Conservation (phyloP, 2,888 invertebrate genomes). For the Boloria euphrosyne region DNA sequence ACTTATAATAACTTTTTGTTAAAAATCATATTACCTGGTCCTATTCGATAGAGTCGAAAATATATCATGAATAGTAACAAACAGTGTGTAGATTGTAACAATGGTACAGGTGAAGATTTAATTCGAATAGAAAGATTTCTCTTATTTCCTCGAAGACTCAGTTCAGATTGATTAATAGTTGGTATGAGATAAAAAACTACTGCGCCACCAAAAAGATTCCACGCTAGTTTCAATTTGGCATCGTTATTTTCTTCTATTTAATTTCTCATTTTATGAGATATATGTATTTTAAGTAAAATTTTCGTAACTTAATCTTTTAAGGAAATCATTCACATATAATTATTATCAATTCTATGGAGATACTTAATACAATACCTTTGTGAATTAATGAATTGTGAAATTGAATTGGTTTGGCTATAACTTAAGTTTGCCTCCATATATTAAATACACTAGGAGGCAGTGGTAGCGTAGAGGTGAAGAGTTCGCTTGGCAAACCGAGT, state of each 20-base stretch:
- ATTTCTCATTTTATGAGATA: not conserved
- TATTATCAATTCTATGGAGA: too few relatives aligned
- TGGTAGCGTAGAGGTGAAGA: too few relatives aligned
- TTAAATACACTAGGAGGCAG: too few relatives aligned
- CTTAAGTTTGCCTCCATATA: too few relatives aligned
- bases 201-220: constrained; percentile 28
- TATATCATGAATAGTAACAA: not conserved
- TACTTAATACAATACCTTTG: too few relatives aligned
- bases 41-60: not conserved
- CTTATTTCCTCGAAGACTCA: constrained; percentile 54
- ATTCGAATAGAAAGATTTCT: constrained; percentile 68
- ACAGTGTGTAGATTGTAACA: not conserved
- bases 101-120: constrained; percentile 53
- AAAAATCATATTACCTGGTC: too few relatives aligned
- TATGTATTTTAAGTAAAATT: not conserved
- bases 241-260: constrained; percentile 21
- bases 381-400: too few relatives aligned
- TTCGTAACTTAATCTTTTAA: too few relatives aligned
- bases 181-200: constrained; percentile 38
- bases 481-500: too few relatives aligned
- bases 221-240: constrained; percentile 37
- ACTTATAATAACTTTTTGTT: too few relatives aligned
- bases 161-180: constrained; percentile 35
- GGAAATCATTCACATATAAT: too few relatives aligned
- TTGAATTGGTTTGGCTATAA: too few relatives aligned